Evolutionary conservation across 2,113 vertebrate genomes (phyloP), one percentile per base, ranked within the genome.

Genomic region (Tamias sibiricus): DNA sequence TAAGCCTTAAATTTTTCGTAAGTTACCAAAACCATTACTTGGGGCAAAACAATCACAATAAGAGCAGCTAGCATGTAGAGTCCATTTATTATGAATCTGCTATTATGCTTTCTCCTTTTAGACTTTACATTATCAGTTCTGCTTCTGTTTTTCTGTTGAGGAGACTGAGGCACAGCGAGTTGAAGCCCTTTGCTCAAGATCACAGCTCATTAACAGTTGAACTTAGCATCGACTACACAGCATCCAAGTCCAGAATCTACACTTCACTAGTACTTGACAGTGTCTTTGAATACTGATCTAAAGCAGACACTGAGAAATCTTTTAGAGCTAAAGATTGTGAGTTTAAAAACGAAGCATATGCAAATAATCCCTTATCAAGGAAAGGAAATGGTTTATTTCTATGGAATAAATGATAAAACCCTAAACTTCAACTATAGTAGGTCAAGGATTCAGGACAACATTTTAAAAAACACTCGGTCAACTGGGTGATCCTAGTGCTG

Each of bases 101-200:
- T 76, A 14, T 47, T 42, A 30, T 16, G 8, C 35, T 77, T 64
- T 40, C 57, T 82, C 42, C 54, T 62, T 79, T 72, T 64, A 37
- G 24, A 57, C 4, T 72, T 75, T 42, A 83, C 57, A 6, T 72
- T 72, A 47, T 40, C 24, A 40, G 24, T 79, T 88, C 35, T 22
- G n/a, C 44, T 91, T 87, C 22, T 16, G 37, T 47, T 90, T 87
- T 95, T 79, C 52, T 90, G 13, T 4, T 92, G 62, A 88, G 49
- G 49, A 92, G 96, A 59, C 59, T 62, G 24, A 93, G 35, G 57
- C 57, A 74, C n/a, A 54, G n/a, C 37, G n/a, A 88, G 1, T 16
- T 52, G 6, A 69, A 94, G 42, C 54, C 49, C 75, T 68, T 54
- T 89, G 24, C 42, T 75, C 14, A 47, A 17, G 37, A 71, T 47